Percentiles rank a stretch among this genome's conserved stretches.
Conservation (phyloP, 2,797 vertebrate genomes). For the Simalia tracyae region DNA sequence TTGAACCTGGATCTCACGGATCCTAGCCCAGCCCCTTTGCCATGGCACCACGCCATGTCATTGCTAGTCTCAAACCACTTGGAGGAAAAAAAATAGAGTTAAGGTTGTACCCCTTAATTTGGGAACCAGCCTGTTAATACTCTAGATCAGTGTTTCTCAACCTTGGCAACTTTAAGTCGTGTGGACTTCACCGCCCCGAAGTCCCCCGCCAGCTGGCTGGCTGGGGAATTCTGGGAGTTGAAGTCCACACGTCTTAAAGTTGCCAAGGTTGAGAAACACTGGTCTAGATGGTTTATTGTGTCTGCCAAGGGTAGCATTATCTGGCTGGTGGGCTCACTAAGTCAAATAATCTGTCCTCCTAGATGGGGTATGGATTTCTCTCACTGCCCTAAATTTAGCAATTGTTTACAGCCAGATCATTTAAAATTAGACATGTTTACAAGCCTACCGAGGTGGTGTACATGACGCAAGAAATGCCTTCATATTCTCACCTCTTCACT, state of each 20-base stretch:
- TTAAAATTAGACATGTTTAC: slow-evolving; percentile 9
- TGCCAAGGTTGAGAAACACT: background rate
- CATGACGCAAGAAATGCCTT: background rate
- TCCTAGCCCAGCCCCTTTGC: too few species aligned
- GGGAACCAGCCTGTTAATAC: background rate
- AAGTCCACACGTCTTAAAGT: background rate
- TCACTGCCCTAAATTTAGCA: slow-evolving; percentile 25
- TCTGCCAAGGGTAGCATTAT: background rate
- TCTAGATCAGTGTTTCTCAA: too few species aligned
- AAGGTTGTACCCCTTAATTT: background rate
- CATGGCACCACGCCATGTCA: background rate
- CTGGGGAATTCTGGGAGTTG: background rate
- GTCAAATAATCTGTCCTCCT: background rate
- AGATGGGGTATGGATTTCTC: background rate
- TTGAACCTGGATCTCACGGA: too few species aligned
- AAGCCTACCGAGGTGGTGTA: background rate
- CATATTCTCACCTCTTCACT: background rate
- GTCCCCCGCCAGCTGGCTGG: too few species aligned
- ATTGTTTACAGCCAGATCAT: slow-evolving; percentile 11
- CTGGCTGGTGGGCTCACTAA: background rate
- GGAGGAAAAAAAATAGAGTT: background rate
- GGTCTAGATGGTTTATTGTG: background rate
- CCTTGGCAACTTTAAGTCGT: too few species aligned
- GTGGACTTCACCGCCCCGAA: background rate
- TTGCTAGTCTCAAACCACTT: background rate